Percentiles rank a stretch among this genome's conserved stretches.
Conservation (phyloP, 2,113 vertebrate species). For the Hippocampus guttulatus region DNA sequence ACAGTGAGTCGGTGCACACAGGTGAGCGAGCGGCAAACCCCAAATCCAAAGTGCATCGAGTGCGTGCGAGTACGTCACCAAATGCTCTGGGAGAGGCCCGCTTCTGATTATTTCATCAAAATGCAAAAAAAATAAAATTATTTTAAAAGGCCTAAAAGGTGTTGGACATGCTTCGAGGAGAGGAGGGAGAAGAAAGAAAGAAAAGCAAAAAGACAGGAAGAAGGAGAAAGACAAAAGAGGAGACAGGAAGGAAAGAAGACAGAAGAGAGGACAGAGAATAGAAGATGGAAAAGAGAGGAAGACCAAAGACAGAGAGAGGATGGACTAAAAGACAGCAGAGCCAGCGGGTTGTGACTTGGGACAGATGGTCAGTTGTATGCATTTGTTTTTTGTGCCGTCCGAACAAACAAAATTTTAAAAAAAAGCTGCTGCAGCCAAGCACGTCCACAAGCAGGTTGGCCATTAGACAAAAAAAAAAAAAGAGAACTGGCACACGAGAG, state of each 20-base stretch:
- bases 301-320: constrained; percentile 6
- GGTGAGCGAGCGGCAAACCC: constrained; percentile 22
- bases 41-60: constrained; percentile 5
- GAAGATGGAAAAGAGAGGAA: too few species aligned
- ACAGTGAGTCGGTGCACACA: constrained; percentile 11
- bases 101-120: constrained; percentile 55
- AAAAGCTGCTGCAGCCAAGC: constrained; percentile 84
- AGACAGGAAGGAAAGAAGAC: constrained; percentile 21
- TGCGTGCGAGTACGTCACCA: constrained; percentile 37
- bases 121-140: constrained; percentile 46
- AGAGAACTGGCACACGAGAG: constrained; percentile 77
- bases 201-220: not conserved
- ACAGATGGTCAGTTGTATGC: not conserved
- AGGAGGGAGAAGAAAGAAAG: constrained; percentile 8
- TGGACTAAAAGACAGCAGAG: constrained; percentile 6
- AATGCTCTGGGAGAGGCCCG: constrained; percentile 34
- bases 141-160: constrained; percentile 31
- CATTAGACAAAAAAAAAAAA: constrained; percentile 36
- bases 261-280: not conserved
- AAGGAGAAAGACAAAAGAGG: not conserved
- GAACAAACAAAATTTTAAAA: constrained; percentile 32
- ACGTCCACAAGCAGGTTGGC: constrained; percentile 80
- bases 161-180: constrained; percentile 56
- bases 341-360: constrained; percentile 40
- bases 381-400: constrained; percentile 62